Conservation (phyloP, 2,888 invertebrate species). For the Lithodes maja region DNA sequence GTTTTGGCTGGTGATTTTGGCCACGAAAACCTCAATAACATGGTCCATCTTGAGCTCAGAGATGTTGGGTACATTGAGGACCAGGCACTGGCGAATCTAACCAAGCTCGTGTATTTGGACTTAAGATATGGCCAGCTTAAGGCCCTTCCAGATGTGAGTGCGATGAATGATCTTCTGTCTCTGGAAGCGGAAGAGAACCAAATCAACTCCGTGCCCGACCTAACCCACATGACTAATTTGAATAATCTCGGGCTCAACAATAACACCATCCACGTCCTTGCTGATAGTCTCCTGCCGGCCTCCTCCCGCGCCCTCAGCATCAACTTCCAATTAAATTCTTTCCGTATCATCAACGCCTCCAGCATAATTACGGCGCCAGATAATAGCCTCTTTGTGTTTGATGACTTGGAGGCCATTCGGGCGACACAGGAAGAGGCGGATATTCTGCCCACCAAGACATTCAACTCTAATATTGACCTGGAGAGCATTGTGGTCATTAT, state of each 20-base stretch:
- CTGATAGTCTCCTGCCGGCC: background rate
- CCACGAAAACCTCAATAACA: slow-evolving; percentile 6
- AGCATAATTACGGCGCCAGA: slow-evolving; percentile 13
- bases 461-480: slow-evolving; percentile 16
- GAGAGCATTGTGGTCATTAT: slow-evolving; percentile 8
- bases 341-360: slow-evolving; percentile 17
- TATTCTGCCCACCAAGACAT: background rate
- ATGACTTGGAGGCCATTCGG: background rate
- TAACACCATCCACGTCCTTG: background rate
- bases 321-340: background rate
- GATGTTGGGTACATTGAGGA: background rate
- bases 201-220: background rate
- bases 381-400: background rate
- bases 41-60: background rate
- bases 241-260: background rate
- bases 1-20: background rate
- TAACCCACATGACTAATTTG: slow-evolving; percentile 5
- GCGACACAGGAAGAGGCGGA: slow-evolving; percentile 14
- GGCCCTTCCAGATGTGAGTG: slow-evolving; percentile 1
- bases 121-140: background rate
- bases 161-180: background rate
- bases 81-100: background rate
- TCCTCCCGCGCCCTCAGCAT: background rate
- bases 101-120: slow-evolving; percentile 13
- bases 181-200: background rate